phyloP scores from a whole-genome alignment of 2,113 vertebrate genomes.

The Mobula birostris region DNA sequence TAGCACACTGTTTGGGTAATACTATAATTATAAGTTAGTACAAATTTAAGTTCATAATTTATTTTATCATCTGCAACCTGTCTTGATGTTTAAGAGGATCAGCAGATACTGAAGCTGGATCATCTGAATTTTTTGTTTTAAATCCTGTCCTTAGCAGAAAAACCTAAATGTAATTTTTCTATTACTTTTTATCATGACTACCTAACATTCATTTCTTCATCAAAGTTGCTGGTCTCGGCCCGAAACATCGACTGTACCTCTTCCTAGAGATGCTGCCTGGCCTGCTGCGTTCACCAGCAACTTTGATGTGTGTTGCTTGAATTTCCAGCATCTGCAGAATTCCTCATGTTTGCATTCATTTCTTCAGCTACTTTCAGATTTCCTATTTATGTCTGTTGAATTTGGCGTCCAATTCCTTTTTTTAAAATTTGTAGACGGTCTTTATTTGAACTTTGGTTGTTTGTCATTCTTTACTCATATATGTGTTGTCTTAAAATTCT shows the following conservation, averaged over 20 bases:
- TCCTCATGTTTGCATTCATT: background rate
- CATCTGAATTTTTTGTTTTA: background rate
- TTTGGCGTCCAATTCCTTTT: background rate
- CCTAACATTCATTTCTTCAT: background rate
- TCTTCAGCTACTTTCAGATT: background rate
- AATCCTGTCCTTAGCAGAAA: background rate
- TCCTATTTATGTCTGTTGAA: background rate
- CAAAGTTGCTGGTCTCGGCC: no score
- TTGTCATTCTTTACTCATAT: no score
- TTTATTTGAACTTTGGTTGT: no score
- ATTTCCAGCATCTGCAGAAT: no score
- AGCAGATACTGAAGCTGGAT: background rate
- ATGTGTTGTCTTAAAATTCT: no score
- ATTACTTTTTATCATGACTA: background rate
- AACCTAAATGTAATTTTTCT: background rate
- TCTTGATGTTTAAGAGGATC: background rate
- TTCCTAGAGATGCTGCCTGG: no score
- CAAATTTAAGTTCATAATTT: background rate
- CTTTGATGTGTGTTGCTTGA: no score
- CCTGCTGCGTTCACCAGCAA: no score
- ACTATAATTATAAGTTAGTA: constrained; percentile 19
- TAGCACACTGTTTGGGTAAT: background rate
- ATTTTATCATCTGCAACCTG: background rate
- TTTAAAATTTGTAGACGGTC: no score
- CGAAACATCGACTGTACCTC: no score